Evolutionary conservation across 2,797 vertebrate genomes (phyloP), one percentile per base, ranked within the genome.

Genomic region (Bovichtus variegatus): DNA sequence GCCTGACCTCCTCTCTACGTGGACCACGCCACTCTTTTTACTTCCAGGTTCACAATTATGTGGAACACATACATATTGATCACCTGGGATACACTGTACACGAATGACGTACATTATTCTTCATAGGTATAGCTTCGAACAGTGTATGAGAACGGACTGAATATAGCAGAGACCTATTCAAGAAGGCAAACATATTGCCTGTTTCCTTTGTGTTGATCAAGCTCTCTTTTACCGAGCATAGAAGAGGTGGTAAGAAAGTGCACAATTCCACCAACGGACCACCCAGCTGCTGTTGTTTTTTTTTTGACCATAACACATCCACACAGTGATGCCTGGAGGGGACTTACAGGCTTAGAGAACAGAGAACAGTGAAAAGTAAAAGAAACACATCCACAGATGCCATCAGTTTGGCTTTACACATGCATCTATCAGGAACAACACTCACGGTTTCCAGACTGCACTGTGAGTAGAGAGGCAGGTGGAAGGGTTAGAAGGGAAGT

Each of bases 341-440:
- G 55, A 69, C 23, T 41, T 63, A 59, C 43, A 68, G 58, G 41
- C 54, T 76, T 31, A 51, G 71, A 76, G 16, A 66, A 67, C 21
- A 53, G 36, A 66, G 34, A 70, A 71, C 38, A 66, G 49, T 58
- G 5, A 13, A n/a, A 36, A 31, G 25, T 66, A 65, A 36, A 25
- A 66, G 46, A 68, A 74, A 58, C n/a, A 81, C 65, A 76, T 70
- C 16, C 21, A 34, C 9, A 15, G 23, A 63, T 71, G 46, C 49
- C 54, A 73, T 74, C 60, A 64, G 36, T 58, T 57, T 9, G 2
- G 44, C 55, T 80, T 84, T 74, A 61, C 80, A 80, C 74, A 57
- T 82, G 71, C 64, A 41, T n/a, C 49, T 54, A 63, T 82, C 59
- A 82, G 71, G 74, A 71, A 57, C 59, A 78, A 63, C 76, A 47